Evolutionary conservation across 2,113 vertebrate genomes (phyloP).

Genomic region (Bothrops jararaca): DNA sequence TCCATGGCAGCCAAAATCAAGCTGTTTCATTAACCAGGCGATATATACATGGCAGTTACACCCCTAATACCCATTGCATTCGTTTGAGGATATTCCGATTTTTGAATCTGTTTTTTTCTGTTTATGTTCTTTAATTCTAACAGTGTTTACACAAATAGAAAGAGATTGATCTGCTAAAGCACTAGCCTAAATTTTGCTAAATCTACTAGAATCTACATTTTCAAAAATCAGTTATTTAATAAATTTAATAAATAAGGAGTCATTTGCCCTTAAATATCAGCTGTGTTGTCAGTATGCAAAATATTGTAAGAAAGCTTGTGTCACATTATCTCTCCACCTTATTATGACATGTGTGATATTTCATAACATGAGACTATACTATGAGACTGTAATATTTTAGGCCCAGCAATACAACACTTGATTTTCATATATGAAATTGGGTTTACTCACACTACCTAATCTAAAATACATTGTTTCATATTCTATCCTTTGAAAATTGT

Average conservation of each 20-base stretch:
- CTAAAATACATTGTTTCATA: neutral
- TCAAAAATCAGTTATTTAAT: constrained; percentile 12
- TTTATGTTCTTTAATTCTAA: neutral
- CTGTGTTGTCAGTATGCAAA: constrained; percentile 67
- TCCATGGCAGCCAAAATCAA: neutral
- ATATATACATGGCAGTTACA: neutral
- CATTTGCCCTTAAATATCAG: constrained; percentile 58
- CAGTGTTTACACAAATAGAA: neutral
- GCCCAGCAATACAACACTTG: constrained; percentile 33
- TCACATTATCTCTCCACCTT: constrained; percentile 58
- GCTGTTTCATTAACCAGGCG: neutral
- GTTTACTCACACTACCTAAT: neutral
- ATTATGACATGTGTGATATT: constrained; percentile 62
- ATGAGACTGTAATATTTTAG: constrained; percentile 43
- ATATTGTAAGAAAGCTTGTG: constrained; percentile 67
- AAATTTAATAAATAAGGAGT: constrained; percentile 24
- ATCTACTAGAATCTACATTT: neutral
- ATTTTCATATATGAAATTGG: neutral
- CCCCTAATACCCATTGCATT: neutral
- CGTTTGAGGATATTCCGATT: neutral
- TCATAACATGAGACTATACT: neutral
- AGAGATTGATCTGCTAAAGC: neutral
- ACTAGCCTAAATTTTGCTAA: neutral
- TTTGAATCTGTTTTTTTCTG: neutral
- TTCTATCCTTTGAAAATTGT: neutral